Percentiles rank a stretch among this genome's conserved stretches.
phyloP scores from a whole-genome alignment of 2,797 vertebrate genomes.

The Numenius phaeopus region DNA sequence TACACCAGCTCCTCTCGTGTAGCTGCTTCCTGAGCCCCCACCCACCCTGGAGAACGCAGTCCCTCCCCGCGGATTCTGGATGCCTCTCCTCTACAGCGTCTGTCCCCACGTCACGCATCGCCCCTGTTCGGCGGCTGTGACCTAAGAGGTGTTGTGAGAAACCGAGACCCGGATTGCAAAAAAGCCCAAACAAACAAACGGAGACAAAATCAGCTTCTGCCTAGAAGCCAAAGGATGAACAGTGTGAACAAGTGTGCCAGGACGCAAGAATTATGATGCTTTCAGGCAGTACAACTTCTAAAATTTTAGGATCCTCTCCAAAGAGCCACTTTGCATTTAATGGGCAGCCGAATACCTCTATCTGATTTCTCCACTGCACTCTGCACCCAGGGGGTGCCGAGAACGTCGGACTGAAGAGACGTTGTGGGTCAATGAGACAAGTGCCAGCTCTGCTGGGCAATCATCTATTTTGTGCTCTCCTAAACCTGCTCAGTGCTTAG shows the following conservation, averaged over 20 bases:
- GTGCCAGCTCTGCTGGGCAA: background rate
- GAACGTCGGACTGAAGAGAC: background rate
- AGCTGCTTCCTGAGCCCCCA: background rate
- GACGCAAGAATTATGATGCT: background rate
- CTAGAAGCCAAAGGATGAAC: background rate
- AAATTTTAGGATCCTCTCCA: background rate
- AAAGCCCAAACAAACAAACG: background rate
- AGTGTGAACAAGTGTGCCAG: background rate
- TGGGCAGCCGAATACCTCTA: background rate
- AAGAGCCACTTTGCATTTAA: background rate
- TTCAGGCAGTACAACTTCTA: background rate
- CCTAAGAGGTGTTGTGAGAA: background rate
- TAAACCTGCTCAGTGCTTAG: background rate
- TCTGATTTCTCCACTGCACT: background rate
- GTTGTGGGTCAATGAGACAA: background rate
- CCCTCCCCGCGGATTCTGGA: background rate
- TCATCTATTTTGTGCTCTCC: background rate
- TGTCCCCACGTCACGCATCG: accelerated
- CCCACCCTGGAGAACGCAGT: background rate
- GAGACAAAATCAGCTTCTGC: background rate
- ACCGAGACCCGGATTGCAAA: background rate
- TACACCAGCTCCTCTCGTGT: background rate
- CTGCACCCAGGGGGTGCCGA: background rate
- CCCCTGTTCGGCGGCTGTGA: background rate
- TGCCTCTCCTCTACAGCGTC: background rate